Evolutionary conservation across 2,113 vertebrate genomes (phyloP).

Genomic region (Oreotrochilus melanogaster): DNA sequence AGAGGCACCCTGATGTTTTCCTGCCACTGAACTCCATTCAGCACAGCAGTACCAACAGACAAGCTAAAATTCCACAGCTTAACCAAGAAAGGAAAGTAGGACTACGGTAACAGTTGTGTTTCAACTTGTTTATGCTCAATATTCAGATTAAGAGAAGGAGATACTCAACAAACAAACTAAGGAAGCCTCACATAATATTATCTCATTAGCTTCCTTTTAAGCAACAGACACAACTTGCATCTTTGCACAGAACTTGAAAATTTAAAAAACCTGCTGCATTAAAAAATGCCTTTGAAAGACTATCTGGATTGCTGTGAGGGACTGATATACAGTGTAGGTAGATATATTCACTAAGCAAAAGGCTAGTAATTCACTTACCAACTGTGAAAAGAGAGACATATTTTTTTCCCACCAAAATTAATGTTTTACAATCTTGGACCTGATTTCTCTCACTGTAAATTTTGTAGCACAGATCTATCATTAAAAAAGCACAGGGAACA

Average conservation of each 20-base stretch:
- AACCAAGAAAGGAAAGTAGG: background rate
- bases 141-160: background rate
- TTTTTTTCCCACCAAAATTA: background rate
- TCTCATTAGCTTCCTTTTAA: background rate
- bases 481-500: background rate
- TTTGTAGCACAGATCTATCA: background rate
- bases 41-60: background rate
- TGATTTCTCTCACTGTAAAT: background rate
- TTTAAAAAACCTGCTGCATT: background rate
- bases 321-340: background rate
- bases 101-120: background rate
- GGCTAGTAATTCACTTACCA: background rate
- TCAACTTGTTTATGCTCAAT: background rate
- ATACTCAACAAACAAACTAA: background rate
- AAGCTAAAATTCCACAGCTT: background rate
- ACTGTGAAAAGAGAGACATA: background rate
- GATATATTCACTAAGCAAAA: background rate
- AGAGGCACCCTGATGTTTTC: constrained; percentile 10
- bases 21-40: background rate
- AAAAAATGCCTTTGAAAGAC: background rate
- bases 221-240: background rate
- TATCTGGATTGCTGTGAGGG: background rate
- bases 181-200: background rate
- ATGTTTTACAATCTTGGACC: background rate
- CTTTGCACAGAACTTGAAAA: background rate